phyloP scores from a whole-genome alignment of 2,113 vertebrate species.

The Carlito syrichta region DNA sequence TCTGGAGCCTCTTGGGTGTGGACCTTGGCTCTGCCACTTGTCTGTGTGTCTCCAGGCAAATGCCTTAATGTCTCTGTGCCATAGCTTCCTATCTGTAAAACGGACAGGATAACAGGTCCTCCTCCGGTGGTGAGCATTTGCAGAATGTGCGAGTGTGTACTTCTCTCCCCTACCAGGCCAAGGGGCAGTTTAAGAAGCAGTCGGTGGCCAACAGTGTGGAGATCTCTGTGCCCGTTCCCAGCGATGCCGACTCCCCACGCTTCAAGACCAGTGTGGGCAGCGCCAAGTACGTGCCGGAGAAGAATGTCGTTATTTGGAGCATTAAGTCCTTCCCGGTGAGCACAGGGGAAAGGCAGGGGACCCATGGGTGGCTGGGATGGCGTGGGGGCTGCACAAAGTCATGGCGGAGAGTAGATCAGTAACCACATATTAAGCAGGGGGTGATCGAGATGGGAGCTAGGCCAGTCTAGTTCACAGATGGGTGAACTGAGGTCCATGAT shows the following conservation, averaged over 20 bases:
- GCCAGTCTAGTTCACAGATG: not conserved
- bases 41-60: not conserved
- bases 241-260: constrained; percentile 94
- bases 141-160: not conserved
- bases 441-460: not conserved
- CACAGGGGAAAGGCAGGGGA: accelerated
- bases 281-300: constrained; percentile 93
- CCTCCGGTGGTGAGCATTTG: not conserved
- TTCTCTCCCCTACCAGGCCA: constrained; percentile 84
- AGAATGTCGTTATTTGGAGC: constrained; percentile 92
- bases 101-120: not conserved
- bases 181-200: constrained; percentile 98
- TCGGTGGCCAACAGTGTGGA: constrained; percentile 96
- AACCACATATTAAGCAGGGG: no score
- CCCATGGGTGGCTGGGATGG: accelerated
- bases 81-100: not conserved
- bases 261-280: constrained; percentile 94
- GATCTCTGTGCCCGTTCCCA: constrained; percentile 93
- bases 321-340: constrained; percentile 97
- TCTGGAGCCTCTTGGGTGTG: not conserved
- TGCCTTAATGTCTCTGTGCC: not conserved
- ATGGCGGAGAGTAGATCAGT: not conserved
- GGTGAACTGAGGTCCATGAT: not conserved
- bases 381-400: accelerated
- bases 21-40: not conserved